These are phyloP conservation scores for Papilio demoleus DNA, from an alignment of 2,888 invertebrate genomes.

Conservation along the genomic window DNA sequence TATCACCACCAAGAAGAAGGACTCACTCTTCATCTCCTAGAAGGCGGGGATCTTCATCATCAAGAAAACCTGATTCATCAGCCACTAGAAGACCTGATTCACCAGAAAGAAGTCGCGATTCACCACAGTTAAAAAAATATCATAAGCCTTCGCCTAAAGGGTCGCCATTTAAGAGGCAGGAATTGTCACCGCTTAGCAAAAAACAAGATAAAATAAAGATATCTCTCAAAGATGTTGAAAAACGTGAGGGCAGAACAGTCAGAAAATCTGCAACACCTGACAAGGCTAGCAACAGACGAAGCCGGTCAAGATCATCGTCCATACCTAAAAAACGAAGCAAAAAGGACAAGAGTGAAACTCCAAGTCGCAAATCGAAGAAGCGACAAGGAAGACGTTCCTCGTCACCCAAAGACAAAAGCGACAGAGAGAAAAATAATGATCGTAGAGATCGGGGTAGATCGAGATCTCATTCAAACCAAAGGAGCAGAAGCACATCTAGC, in stretches of 20 bases:
- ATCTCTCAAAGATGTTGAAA: constrained; percentile 54
- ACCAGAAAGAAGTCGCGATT: constrained; percentile 13
- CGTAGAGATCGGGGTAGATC: constrained; percentile 56
- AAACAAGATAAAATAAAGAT: constrained; percentile 60
- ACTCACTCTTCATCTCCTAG: not conserved
- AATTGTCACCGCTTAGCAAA: constrained; percentile 43
- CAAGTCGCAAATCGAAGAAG: constrained; percentile 58
- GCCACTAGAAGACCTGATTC: constrained; percentile 12
- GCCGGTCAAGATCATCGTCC: constrained; percentile 62
- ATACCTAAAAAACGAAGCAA: constrained; percentile 55
- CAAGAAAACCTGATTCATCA: constrained; percentile 2
- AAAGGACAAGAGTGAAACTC: constrained; percentile 58
- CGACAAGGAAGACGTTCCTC: constrained; percentile 53
- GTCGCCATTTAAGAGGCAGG: constrained; percentile 5
- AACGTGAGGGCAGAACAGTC: constrained; percentile 54
- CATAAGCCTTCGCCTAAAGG: constrained; percentile 6
- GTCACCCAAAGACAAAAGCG: constrained; percentile 51
- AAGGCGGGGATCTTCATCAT: not conserved
- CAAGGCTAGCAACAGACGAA: constrained; percentile 47
- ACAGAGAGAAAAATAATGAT: constrained; percentile 50
- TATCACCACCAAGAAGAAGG: constrained; percentile 6
- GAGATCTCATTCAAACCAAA: constrained; percentile 61
- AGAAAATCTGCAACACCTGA: constrained; percentile 59
- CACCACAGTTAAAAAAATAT: constrained; percentile 16
- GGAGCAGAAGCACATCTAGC: constrained; percentile 81